Base-by-base conservation (phyloP, 2,113 vertebrate genomes). In the Dasyornis broadbenti region DNA sequence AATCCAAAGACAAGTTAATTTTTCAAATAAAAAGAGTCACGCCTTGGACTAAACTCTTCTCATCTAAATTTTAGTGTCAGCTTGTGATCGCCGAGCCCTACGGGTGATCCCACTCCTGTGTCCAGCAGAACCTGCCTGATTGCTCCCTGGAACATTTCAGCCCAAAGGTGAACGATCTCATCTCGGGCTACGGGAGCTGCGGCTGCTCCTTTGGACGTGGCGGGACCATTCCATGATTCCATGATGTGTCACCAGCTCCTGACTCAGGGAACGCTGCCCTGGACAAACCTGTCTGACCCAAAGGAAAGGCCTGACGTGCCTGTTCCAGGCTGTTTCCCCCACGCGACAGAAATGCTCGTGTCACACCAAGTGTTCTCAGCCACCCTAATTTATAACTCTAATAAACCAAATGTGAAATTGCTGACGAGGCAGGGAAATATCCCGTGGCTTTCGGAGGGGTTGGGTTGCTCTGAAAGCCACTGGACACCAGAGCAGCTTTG, bases 191-290 rank as follows among this genome's bases (percentile, higher is more conserved):
- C 5, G 8, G 49, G 0, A 59, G 42, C 21, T 44, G 7, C 6
- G 0, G 2, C 42, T 33, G 26, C 65, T 50, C 33, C 0, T 18
- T 33, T 1, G 9, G 45, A 19, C 7, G 1, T 0, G 8, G 16
- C 52, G 10, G 27, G 50, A 28, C 5, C 23, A 39, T n/a, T 39
- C 64, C 47, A 16, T 53, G 72, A 68, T 33, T 77, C 22, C 22
- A 10, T 15, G 14, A 37, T 59, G 77, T 11, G 66, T 33, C 77
- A 24, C 33, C 33, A 10, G 17, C 20, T n/a, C 33, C 37, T 2
- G 5, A 2, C 49, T 20, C 33, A 3, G 40, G 69, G 57, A 80
- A 63, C 7, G 68, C 72, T 40, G 49, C 12, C 52, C 40, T 30
- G 30, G 30, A 35, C 59, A 45, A 66, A 79, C 39, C 40, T 7